Conservation (phyloP, 2,888 invertebrate genomes). For the Oligia fasciuncula region DNA sequence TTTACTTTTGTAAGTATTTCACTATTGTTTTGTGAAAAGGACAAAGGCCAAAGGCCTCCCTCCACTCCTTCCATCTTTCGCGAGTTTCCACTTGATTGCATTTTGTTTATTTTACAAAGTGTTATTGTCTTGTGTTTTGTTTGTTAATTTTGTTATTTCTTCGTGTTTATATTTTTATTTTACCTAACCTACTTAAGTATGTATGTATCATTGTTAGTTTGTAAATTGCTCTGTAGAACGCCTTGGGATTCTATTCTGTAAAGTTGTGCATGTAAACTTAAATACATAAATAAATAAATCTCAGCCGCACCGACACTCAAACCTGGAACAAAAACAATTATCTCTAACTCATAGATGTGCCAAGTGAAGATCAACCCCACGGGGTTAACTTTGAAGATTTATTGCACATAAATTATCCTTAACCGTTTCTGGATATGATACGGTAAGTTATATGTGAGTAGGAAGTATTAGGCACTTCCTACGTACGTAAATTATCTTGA, state of each 20-base stretch:
- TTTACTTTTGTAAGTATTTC: not conserved
- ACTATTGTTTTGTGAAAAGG: no score
- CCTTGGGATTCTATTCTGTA: no score
- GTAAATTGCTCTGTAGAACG: not conserved
- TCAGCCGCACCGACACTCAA: not conserved
- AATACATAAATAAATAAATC: not conserved
- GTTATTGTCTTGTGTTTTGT: not conserved
- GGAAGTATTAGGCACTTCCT: slow-evolving; percentile 37
- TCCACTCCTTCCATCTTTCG: no score
- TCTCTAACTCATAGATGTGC: not conserved
- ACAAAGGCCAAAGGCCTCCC: no score
- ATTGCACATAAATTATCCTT: slow-evolving; percentile 52
- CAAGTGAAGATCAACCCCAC: not conserved
- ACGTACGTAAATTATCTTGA: slow-evolving; percentile 10
- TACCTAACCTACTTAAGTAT: not conserved
- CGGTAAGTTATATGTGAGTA: slow-evolving; percentile 34
- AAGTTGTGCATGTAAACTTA: not conserved
- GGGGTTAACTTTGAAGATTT: slow-evolving; percentile 47
- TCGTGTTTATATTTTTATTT: not conserved
- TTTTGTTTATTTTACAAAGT: not conserved
- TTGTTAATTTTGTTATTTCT: not conserved
- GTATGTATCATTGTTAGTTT: no score
- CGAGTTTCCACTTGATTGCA: not conserved
- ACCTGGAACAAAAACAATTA: slow-evolving; percentile 2
- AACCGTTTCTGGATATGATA: slow-evolving; percentile 49